Conservation (phyloP, 35 echinoderm and acorn worm genomes). For the Ophioderma brevispina region DNA sequence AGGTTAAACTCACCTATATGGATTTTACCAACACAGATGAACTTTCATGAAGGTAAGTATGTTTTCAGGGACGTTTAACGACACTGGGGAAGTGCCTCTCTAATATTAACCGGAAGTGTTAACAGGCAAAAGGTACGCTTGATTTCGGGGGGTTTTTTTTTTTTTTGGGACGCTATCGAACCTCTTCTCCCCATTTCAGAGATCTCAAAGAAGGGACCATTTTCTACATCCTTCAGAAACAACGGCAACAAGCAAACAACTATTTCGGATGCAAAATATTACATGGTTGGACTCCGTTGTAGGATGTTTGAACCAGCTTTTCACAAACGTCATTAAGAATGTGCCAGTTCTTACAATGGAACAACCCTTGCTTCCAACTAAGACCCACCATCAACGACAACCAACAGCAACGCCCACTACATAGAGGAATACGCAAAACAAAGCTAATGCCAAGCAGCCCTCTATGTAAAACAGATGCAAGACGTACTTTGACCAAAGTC, state of each 20-base stretch:
- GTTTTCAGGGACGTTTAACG: too few species aligned
- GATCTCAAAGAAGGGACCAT: background rate
- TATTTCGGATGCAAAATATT: background rate
- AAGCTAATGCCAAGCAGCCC: background rate
- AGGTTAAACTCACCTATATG: too few species aligned
- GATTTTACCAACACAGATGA: too few species aligned
- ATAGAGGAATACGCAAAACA: background rate
- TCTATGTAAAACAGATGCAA: background rate
- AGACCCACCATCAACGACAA: background rate
- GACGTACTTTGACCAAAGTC: background rate
- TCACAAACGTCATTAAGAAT: background rate
- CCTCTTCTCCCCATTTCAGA: background rate
- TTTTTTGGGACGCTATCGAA: too few species aligned
- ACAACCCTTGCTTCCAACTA: background rate
- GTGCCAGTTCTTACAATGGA: background rate
- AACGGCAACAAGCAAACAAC: too few species aligned
- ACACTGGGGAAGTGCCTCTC: too few species aligned
- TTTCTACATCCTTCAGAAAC: background rate
- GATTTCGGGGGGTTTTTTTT: too few species aligned
- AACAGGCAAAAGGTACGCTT: too few species aligned
- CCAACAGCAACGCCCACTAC: background rate
- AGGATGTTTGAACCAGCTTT: background rate
- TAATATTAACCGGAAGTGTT: too few species aligned
- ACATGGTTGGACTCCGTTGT: background rate
- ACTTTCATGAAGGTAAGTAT: too few species aligned